These are phyloP conservation scores for Whitmania pigra DNA, from an alignment of 1,140 invertebrate genomes.

Conservation along the genomic window DNA sequence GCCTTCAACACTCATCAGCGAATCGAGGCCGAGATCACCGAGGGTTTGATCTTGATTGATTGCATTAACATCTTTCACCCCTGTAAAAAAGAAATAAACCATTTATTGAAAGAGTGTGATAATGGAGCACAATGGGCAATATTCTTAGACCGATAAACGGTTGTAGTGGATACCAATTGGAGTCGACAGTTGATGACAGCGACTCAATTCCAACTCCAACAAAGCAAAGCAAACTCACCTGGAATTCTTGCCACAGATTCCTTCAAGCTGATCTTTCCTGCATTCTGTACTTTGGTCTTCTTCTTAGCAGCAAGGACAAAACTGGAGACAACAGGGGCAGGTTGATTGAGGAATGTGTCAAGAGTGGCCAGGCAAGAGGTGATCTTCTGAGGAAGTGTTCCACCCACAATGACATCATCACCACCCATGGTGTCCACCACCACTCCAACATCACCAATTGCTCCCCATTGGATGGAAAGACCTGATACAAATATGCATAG, in stretches of 20 bases:
- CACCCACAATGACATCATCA: constrained; percentile 79
- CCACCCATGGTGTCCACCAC: constrained; percentile 71
- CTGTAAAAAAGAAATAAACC: constrained; percentile 29
- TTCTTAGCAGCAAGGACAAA: constrained; percentile 63
- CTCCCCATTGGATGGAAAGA: constrained; percentile 90
- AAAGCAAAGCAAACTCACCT: constrained; percentile 29
- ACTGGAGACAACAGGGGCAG: constrained; percentile 68
- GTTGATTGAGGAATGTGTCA: constrained; percentile 73
- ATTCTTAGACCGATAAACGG: too few species aligned
- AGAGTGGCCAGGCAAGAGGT: constrained; percentile 69
- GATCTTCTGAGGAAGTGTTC: constrained; percentile 82
- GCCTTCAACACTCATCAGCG: constrained; percentile 92
- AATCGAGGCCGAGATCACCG: constrained; percentile 89
- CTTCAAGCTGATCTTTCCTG: constrained; percentile 30
- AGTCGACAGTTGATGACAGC: background rate
- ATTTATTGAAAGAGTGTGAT: background rate
- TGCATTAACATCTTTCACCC: constrained; percentile 65
- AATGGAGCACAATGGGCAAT: too few species aligned
- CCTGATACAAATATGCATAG: constrained; percentile 31
- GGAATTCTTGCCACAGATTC: constrained; percentile 40
- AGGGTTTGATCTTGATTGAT: constrained; percentile 61
- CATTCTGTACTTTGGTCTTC: constrained; percentile 27
- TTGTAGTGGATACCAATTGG: too few species aligned
- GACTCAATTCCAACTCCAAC: background rate
- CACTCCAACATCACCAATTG: constrained; percentile 88